Conservation (phyloP, 2,888 invertebrate genomes). For the Pocota personata region DNA sequence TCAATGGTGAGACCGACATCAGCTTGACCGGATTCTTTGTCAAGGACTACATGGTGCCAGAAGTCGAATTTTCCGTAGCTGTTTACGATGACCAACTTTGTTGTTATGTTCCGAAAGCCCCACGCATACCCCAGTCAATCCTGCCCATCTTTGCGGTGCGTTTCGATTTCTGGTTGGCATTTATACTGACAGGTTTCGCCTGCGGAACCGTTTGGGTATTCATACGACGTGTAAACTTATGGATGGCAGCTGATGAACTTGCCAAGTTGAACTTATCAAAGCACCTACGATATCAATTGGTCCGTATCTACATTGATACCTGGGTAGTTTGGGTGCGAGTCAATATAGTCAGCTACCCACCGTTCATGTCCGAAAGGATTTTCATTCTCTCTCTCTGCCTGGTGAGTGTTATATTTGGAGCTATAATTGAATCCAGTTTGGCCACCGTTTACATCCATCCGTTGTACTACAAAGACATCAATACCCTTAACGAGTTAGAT, state of each 20-base stretch:
- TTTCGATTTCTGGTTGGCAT: constrained; percentile 80
- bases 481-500: constrained; percentile 81
- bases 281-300: constrained; percentile 75
- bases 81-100: constrained; percentile 82
- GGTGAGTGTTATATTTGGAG: constrained; percentile 82
- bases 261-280: constrained; percentile 14
- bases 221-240: constrained; percentile 77
- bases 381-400: constrained; percentile 80
- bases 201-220: constrained; percentile 78
- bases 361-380: constrained; percentile 80
- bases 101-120: constrained; percentile 82
- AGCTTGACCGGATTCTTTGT: constrained; percentile 82
- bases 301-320: constrained; percentile 79
- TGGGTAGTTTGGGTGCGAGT: constrained; percentile 81
- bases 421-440: constrained; percentile 82
- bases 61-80: constrained; percentile 81
- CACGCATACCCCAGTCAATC: constrained; percentile 81
- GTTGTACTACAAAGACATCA: constrained; percentile 81
- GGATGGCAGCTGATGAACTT: constrained; percentile 69
- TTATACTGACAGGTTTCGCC: constrained; percentile 78
- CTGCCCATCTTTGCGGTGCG: constrained; percentile 81
- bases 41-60: constrained; percentile 82
- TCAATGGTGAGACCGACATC: constrained; percentile 80
- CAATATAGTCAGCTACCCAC: constrained; percentile 79
- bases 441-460: constrained; percentile 82